phyloP scores from a whole-genome alignment of 2,113 vertebrate species.

The Arenaria interpres region DNA sequence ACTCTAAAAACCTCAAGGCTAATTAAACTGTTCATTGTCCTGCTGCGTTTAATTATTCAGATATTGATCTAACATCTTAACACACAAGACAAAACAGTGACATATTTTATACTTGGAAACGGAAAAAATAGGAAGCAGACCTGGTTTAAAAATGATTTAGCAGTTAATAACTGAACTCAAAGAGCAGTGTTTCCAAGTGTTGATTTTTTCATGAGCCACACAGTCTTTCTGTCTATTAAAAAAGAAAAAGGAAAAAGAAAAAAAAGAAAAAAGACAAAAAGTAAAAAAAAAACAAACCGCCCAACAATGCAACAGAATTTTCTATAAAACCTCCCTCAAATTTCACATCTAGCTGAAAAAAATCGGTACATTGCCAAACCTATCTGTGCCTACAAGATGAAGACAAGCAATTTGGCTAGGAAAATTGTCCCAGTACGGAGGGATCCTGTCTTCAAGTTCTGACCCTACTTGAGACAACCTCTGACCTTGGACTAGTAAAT shows the following conservation, averaged over 20 bases:
- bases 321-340: not conserved
- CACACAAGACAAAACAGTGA: constrained; percentile 14
- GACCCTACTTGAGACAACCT: not conserved
- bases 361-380: not conserved
- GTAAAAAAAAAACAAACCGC: no score
- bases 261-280: not conserved
- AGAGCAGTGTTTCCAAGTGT: constrained; percentile 1
- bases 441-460: not conserved
- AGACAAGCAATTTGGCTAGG: not conserved
- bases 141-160: constrained; percentile 28
- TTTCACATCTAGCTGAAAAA: not conserved
- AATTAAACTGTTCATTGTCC: constrained; percentile 60
- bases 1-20: constrained; percentile 48
- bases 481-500: not conserved
- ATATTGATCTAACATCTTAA: constrained; percentile 60
- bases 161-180: constrained; percentile 4
- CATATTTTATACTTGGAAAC: constrained; percentile 53
- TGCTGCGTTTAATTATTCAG: constrained; percentile 63
- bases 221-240: not conserved
- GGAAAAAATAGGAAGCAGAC: constrained; percentile 55
- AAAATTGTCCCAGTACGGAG: not conserved
- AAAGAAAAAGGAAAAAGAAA: fast-evolving
- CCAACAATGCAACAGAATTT: not conserved
- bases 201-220: not conserved
- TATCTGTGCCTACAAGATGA: not conserved